Evolutionary conservation across 2,797 vertebrate species (phyloP).

Genomic region (Mormyrops boulengeri): DNA sequence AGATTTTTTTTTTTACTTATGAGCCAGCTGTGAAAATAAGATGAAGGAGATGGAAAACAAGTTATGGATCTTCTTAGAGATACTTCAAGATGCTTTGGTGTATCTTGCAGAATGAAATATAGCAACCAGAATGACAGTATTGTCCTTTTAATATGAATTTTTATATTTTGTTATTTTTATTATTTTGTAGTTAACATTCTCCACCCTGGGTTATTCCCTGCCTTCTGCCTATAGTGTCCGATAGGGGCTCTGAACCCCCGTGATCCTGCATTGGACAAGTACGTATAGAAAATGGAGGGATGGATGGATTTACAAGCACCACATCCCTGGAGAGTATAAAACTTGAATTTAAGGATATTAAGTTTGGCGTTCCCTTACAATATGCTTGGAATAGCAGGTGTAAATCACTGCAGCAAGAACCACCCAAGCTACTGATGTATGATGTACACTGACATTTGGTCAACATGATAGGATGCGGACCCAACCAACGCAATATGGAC

Average conservation of each 20-base stretch:
- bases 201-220: not conserved
- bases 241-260: not conserved
- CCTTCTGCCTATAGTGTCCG: not conserved
- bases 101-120: not conserved
- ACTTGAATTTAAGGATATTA: not conserved
- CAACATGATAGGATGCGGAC: not conserved
- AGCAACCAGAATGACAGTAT: not conserved
- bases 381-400: not conserved
- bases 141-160: not conserved
- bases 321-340: too few relatives aligned
- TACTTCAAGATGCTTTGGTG: not conserved
- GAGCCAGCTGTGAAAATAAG: slow-evolving; percentile 9
- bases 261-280: not conserved
- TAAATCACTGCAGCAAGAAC: not conserved
- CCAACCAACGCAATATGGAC: not conserved
- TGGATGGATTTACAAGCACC: not conserved
- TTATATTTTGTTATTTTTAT: not conserved
- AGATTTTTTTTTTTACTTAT: not conserved
- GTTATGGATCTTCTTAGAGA: not conserved
- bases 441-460: too few relatives aligned
- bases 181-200: not conserved
- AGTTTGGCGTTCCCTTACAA: not conserved
- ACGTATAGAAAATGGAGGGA: not conserved
- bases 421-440: too few relatives aligned
- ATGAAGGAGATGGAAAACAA: not conserved